Percentiles rank a stretch among this genome's conserved stretches.
Evolutionary conservation across 2,888 invertebrate species (phyloP).

Genomic region (Campaea margaritaria): DNA sequence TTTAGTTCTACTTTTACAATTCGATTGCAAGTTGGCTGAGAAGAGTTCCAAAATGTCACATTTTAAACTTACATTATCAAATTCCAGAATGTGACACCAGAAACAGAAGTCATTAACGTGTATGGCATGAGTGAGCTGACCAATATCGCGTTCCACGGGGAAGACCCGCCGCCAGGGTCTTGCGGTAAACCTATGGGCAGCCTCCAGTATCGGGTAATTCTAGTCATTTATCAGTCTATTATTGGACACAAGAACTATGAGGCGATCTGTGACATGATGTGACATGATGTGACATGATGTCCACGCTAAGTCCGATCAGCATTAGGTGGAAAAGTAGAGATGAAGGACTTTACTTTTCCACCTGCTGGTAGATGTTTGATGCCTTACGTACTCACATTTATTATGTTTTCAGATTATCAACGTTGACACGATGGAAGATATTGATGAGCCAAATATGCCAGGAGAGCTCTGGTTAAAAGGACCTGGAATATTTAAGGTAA

Average conservation of each 20-base stretch:
- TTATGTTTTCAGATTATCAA: constrained; percentile 72
- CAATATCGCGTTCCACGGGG: constrained; percentile 53
- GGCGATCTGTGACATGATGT: too few species aligned
- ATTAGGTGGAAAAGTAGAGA: too few species aligned
- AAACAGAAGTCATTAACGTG: constrained; percentile 55
- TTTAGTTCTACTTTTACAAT: too few species aligned
- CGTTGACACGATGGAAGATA: constrained; percentile 68
- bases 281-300: too few species aligned
- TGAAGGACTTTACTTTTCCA: too few species aligned
- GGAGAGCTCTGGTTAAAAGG: constrained; percentile 83
- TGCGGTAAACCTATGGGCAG: constrained; percentile 62
- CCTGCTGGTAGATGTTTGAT: too few species aligned
- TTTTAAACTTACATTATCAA: background rate
- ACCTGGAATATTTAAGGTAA: constrained; percentile 72
- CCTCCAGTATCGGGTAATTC: constrained; percentile 62
- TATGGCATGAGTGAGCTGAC: constrained; percentile 72
- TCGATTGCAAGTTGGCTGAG: too few species aligned
- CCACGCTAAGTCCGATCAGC: too few species aligned
- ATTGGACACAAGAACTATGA: too few species aligned
- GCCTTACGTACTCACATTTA: too few species aligned
- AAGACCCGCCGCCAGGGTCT: constrained; percentile 46
- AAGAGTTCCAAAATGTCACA: too few species aligned
- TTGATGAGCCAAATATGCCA: constrained; percentile 69
- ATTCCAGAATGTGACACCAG: constrained; percentile 59
- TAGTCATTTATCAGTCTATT: too few species aligned